Base-by-base conservation (phyloP, 2,113 vertebrate species). In the Mohoua ochrocephala region DNA sequence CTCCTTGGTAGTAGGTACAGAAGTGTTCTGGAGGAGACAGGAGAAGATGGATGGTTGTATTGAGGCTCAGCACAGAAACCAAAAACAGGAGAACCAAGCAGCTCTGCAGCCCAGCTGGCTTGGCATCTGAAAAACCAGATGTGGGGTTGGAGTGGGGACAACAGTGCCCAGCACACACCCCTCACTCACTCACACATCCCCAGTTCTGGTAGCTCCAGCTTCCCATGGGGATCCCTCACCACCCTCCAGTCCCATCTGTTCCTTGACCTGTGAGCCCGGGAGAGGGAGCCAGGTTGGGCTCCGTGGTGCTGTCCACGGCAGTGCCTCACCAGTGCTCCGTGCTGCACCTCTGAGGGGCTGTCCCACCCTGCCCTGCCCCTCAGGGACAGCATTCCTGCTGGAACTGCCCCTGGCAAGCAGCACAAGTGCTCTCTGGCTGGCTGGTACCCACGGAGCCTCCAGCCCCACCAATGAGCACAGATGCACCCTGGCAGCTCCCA, bases 1-100 rank as follows among this genome's bases (percentile, higher is more conserved):
- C 57, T 95, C 77, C 89, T 76, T 85, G 74, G n/a, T 81, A 95
- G 94, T 89, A 96, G 95, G 95, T 93, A 76, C 81, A 79, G 69
- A 68, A 91, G 57, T 4, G 0, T 85, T 95, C 84, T 69, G 56
- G 60, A 89, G 18, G 44, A 95, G 93, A 85, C 91, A 79, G 71
- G 52, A 71, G 86, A 87, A 94, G 96, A 96, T 13, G 9, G 37
- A 96, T 96, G 61, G 37, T 87, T 80, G 57, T 82, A 33, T 1
- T 24, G 77, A 89, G 57, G 77, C 91, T 84, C 84, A 95, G 91
- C 84, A 82, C 53, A 91, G 94, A 89, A 93, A 75, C 60, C 18
- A 52, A 82, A 89, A 84, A 28, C 69, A 89, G 6, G 20, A 83
- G 77, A 94, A 84, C 27, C 44, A 45, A 91, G 65, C 30, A 64